Conservation (phyloP, 2,888 invertebrate genomes). For the Phaedon cochleariae region DNA sequence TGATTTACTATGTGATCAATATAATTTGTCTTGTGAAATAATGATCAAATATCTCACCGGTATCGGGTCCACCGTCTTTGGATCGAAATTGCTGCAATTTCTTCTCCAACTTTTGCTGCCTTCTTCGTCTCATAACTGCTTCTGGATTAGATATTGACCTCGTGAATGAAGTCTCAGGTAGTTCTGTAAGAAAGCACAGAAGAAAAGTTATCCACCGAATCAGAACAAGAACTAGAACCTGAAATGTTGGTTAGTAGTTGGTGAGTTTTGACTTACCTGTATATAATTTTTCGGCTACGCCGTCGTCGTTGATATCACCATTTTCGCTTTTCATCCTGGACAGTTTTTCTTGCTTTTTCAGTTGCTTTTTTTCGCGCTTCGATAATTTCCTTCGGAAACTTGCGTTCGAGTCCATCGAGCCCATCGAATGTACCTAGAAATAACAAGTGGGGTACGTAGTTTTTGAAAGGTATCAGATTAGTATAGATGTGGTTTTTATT, state of each 20-base stretch:
- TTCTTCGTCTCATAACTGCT: conserved; percentile 96
- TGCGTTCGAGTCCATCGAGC: conserved; percentile 78
- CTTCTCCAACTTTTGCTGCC: conserved; percentile 93
- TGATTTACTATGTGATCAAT: too few species aligned
- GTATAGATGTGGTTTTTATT: too few species aligned
- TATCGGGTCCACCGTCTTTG: conserved; percentile 94
- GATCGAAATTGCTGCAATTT: conserved; percentile 93
- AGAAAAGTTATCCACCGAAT: conserved; percentile 9
- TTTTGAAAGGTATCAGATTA: too few species aligned
- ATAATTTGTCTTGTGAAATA: too few species aligned
- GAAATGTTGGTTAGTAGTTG: neutral
- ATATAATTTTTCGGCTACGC: conserved; percentile 91
- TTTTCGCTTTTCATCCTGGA: conserved; percentile 77
- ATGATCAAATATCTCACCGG: conserved; percentile 67
- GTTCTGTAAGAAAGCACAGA: conserved; percentile 68
- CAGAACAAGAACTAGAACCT: conserved; percentile 2
- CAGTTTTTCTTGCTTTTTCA: conserved; percentile 92
- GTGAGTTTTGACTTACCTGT: conserved; percentile 68
- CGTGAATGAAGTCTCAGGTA: conserved; percentile 98
- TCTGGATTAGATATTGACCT: conserved; percentile 99
- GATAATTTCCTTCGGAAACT: conserved; percentile 94
- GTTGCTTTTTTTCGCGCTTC: conserved; percentile 96
- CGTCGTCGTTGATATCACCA: conserved; percentile 72
- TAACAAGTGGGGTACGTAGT: too few species aligned
- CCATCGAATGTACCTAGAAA: conserved; percentile 69